Percentiles rank a stretch among this genome's conserved stretches.
Evolutionary conservation across 2,888 invertebrate genomes (phyloP).

Genomic region (Sinopyrophorus schimmeli): DNA sequence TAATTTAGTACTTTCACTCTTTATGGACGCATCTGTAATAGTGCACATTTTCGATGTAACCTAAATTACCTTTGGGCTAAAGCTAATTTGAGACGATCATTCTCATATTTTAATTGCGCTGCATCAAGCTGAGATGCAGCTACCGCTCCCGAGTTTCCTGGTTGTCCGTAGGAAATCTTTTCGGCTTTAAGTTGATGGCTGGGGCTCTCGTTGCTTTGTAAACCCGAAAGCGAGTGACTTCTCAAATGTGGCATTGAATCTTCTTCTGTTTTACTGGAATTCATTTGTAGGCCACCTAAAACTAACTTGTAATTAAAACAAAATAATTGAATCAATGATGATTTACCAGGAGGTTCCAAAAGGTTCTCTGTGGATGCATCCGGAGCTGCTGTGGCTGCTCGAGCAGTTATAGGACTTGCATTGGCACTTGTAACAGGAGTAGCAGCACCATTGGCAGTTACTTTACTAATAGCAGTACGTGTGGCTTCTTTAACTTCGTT

Average conservation of each 20-base stretch:
- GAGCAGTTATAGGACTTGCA: constrained; percentile 79
- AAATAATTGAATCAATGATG: constrained; percentile 35
- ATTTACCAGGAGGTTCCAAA: constrained; percentile 56
- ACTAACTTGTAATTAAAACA: not conserved
- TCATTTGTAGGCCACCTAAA: constrained; percentile 22
- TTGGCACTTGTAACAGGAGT: constrained; percentile 88
- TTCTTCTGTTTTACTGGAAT: constrained; percentile 43
- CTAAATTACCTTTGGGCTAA: constrained; percentile 83
- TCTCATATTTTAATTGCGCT: constrained; percentile 94
- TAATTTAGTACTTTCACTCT: constrained; percentile 16
- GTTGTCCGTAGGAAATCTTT: constrained; percentile 42
- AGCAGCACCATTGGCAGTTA: constrained; percentile 67
- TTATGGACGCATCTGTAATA: constrained; percentile 12
- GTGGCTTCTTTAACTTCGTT: constrained; percentile 97
- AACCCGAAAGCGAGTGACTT: constrained; percentile 63
- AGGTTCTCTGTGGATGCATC: constrained; percentile 54
- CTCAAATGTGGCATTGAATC: constrained; percentile 61
- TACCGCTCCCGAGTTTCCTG: constrained; percentile 32
- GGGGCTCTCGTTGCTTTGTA: constrained; percentile 66
- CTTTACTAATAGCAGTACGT: constrained; percentile 69
- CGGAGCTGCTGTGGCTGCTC: constrained; percentile 62
- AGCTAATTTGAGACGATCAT: constrained; percentile 93
- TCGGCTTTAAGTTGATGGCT: constrained; percentile 62
- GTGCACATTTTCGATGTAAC: constrained; percentile 9
- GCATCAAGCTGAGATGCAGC: constrained; percentile 60